Base-by-base conservation (phyloP, 2,113 vertebrate species). In the Poeciliopsis retropinna region DNA sequence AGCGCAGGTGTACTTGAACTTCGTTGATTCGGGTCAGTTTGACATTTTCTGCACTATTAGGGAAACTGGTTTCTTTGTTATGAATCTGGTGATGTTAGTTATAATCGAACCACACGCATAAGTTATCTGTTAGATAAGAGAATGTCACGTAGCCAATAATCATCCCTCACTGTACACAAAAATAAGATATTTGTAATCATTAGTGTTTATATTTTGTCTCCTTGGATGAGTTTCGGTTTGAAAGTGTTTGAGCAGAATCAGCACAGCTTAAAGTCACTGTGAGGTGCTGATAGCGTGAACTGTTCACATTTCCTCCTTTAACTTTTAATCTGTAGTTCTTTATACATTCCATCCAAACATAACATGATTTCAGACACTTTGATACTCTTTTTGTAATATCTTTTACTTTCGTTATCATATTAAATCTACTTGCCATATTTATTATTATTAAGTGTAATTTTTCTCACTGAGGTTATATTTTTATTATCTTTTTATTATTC, bases 301-400 rank as follows among this genome's bases (percentile, higher is more conserved):
- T 61, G 72, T 31, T 62, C 4, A 1, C 81, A 75, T 78, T 62
- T 3, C 73, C 68, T 34, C 34, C 69, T 82, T 76, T 72, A 80
- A 34, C 71, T 75, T 74, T 44, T 60, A 65, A 32, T 69, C 37
- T 88, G 64, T 77, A 64, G 65, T 66, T 79, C 85, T 92, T 87
- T 82, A 86, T 87, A 94, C 94, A 95, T 95, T 95, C 94, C 94
- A 93, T 92, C 73, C 84, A 67, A 85, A 84, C 71, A 47, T 22
- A 47, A 80, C 75, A 85, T 80, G 9, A 64, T 87, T 83, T 88
- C 65, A 76, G 60, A 89, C 77, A 70, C 82, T 83, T 88, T 87
- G 15, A 76, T 68, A 74, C 66, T 51, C 15, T 82, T 74, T 54
- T 82, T 79, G n/a, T 29, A 78, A 64, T 61, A 25, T 79, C 32